Evolutionary conservation across 2,797 vertebrate genomes (phyloP).

Genomic region (Acridotheres tristis): DNA sequence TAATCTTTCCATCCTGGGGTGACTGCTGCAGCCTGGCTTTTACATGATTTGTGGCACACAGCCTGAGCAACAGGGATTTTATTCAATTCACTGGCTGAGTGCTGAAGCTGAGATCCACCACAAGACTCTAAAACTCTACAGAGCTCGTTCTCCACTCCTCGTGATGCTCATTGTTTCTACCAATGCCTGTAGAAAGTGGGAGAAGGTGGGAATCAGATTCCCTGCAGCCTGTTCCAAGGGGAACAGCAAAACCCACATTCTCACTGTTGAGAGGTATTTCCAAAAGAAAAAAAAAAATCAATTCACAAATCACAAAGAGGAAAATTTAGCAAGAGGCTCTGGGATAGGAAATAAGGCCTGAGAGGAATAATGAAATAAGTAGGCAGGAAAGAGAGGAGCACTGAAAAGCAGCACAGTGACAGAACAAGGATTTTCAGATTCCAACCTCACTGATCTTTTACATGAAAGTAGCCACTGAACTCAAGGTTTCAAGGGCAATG

Average conservation of each 20-base stretch:
- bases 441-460: neutral
- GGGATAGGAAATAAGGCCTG: neutral
- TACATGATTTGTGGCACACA: neutral
- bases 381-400: neutral
- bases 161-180: neutral
- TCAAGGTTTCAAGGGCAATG: neutral
- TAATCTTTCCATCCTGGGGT: neutral
- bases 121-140: neutral
- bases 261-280: neutral
- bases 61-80: neutral
- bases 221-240: neutral
- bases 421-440: neutral
- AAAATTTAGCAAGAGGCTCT: neutral
- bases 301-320: neutral
- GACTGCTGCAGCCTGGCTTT: neutral
- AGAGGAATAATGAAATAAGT: neutral
- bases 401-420: neutral
- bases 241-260: neutral
- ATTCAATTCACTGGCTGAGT: neutral
- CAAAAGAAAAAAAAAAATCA: neutral
- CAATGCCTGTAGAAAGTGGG: neutral
- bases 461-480: neutral
- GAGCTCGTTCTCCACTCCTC: neutral
- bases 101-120: neutral
- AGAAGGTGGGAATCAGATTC: neutral